Conservation (phyloP, 2,888 invertebrate species). For the Pyralis farinalis region DNA sequence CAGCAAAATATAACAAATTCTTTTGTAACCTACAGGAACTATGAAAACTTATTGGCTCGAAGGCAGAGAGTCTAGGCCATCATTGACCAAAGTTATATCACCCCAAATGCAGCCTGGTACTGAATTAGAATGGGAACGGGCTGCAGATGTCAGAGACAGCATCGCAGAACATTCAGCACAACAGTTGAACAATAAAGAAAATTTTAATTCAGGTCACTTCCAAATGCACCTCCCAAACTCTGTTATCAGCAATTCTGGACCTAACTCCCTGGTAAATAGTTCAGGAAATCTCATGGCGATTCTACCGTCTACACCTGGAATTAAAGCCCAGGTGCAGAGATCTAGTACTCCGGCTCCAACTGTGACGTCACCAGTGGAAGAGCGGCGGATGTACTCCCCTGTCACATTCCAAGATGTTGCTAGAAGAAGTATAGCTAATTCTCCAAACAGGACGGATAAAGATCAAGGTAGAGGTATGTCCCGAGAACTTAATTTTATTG, state of each 20-base stretch:
- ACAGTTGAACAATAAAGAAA: conserved; percentile 51
- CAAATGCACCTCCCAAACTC: no score
- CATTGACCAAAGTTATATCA: conserved; percentile 65
- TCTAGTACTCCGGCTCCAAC: conserved; percentile 27
- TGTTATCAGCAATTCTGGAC: conserved; percentile 29
- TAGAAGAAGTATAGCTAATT: conserved; percentile 88
- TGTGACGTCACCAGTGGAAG: conserved; percentile 77
- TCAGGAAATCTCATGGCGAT: conserved; percentile 32
- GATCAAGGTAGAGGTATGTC: conserved; percentile 38
- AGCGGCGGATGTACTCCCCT: conserved; percentile 89
- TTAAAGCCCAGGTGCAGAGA: conserved; percentile 30
- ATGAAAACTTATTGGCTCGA: conserved; percentile 96
- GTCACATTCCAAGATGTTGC: conserved; percentile 93
- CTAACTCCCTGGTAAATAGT: conserved; percentile 39
- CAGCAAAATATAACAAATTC: no score
- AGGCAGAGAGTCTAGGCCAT: conserved; percentile 84
- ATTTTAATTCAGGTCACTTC: neutral
- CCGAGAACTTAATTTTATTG: no score
- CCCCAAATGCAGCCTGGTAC: conserved; percentile 61
- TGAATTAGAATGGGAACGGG: conserved; percentile 70
- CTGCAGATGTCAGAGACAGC: conserved; percentile 66
- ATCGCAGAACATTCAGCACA: conserved; percentile 69
- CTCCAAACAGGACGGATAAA: conserved; percentile 80
- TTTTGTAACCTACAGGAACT: conserved; percentile 67
- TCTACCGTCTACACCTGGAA: conserved; percentile 29